Base-by-base conservation (phyloP, 2,113 vertebrate species). In the Ceuthmochares aereus region DNA sequence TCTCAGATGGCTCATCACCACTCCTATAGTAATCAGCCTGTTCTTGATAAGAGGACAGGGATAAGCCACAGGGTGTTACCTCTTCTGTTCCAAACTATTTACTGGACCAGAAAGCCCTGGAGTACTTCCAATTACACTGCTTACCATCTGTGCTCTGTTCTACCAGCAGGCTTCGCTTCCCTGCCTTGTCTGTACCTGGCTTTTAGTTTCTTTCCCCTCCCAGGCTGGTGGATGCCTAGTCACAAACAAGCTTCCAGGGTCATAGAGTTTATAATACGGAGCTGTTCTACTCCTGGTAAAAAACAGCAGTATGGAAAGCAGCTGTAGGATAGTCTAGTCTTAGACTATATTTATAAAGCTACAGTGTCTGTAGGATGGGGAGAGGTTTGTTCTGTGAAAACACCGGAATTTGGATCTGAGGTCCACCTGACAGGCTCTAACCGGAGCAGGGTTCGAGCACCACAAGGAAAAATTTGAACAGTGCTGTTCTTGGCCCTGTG, bases 341-440 rank as follows among this genome's bases (percentile, higher is more conserved):
- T 29, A 58, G 30, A 15, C 42, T 82, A 21, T 9, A 30, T 43
- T 74, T 36, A 68, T 81, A 40, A 60, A 84, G 7, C 30, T 55
- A 17, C 22, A 34, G 4, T 27, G 43, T 27, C 14, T 56, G 40
- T 42, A 78, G 64, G 51, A 54, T 15, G 19, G n/a, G 30, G 29
- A 10, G 27, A 43, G 12, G 9, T 11, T 45, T 20, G 2, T 78
- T 60, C 0, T 0, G 13, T 40, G 47, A n/a, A 72, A 34, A 72
- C 16, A 56, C 14, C 62, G 45, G n/a, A 42, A 79, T n/a, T 54
- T 87, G 55, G 40, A 34, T 6, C 43, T 25, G 47, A 58, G 78
- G 34, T 12, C 29, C 25, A 36, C 21, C 40, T 14, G 9, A 36
- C n/a, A 54, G 42, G 19, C 22, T 70, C 13, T 58, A 23, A 43